Conservation (phyloP, 2,113 vertebrate genomes). For the Scatophagus argus region DNA sequence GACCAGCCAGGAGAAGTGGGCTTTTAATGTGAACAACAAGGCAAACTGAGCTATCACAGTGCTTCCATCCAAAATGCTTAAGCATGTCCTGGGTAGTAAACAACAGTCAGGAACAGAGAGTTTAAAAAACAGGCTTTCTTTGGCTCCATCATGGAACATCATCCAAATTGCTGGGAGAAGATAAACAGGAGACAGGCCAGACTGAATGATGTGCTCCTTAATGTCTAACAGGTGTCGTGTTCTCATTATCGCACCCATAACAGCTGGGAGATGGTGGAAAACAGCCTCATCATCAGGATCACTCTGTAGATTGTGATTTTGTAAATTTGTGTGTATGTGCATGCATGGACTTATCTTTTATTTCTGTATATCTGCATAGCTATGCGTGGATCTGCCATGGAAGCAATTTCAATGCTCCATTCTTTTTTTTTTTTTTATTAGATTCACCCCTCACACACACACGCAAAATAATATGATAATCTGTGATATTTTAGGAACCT, state of each 20-base stretch:
- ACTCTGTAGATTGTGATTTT: slow-evolving; percentile 28
- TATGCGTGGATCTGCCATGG: slow-evolving; percentile 9
- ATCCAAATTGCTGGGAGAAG: slow-evolving; percentile 49
- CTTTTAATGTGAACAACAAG: too few relatives aligned
- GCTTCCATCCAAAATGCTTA: slow-evolving; percentile 17
- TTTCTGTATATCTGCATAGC: not conserved
- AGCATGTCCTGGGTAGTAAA: not conserved
- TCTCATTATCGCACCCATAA: slow-evolving; percentile 66
- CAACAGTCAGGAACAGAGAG: slow-evolving; percentile 18
- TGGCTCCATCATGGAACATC: slow-evolving; percentile 40
- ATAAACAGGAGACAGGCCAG: slow-evolving; percentile 60
- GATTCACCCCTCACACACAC: not conserved
- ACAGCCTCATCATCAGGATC: slow-evolving; percentile 63
- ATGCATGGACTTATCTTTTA: too few relatives aligned
- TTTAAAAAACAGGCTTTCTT: slow-evolving; percentile 14
- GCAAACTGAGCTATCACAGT: too few relatives aligned
- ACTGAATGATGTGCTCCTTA: slow-evolving; percentile 69
- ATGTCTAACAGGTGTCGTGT: slow-evolving; percentile 75
- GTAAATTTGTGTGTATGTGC: slow-evolving; percentile 21
- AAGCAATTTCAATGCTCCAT: slow-evolving; percentile 40
- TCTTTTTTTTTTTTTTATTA: slow-evolving; percentile 30
- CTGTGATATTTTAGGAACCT: slow-evolving; percentile 11
- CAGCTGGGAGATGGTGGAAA: slow-evolving; percentile 72
- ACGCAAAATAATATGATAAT: slow-evolving; percentile 4
- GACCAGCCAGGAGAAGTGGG: too few relatives aligned